Conservation (phyloP, 1,140 invertebrate genomes). For the Neuroterus valhalla region DNA sequence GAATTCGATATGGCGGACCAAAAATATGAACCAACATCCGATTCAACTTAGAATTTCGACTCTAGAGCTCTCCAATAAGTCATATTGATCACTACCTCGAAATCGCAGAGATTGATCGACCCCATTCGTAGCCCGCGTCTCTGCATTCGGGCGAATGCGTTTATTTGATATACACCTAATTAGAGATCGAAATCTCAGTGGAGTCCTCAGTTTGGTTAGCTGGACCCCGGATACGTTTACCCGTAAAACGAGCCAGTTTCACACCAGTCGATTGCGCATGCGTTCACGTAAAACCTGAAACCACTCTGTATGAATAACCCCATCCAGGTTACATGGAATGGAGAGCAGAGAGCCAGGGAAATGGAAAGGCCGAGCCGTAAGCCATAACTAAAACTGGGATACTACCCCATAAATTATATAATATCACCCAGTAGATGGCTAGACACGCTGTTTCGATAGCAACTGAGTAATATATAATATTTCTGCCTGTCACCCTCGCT, state of each 20-base stretch:
- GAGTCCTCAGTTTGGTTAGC: slow-evolving; percentile 38
- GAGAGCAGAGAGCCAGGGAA: slow-evolving; percentile 18
- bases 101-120: background rate
- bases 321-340: slow-evolving; percentile 41
- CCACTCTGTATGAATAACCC: slow-evolving; percentile 7
- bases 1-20: too few relatives aligned
- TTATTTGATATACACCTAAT: slow-evolving; percentile 64
- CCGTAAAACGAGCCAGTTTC: slow-evolving; percentile 41
- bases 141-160: slow-evolving; percentile 39
- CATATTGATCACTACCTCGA: too few relatives aligned
- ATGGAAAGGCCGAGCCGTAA: slow-evolving; percentile 35
- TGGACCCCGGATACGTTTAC: slow-evolving; percentile 15
- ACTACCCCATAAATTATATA: slow-evolving; percentile 49
- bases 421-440: slow-evolving; percentile 34
- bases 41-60: too few relatives aligned
- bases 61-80: too few relatives aligned
- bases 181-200: slow-evolving; percentile 60
- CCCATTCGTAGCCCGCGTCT: slow-evolving; percentile 40
- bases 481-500: slow-evolving; percentile 41
- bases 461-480: slow-evolving; percentile 49
- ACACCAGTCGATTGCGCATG: background rate
- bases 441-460: slow-evolving; percentile 29
- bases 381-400: slow-evolving; percentile 42
- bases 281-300: background rate
- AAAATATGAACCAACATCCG: too few relatives aligned